These are phyloP conservation scores for Coelinius sp. DNA, from an alignment of 2,888 invertebrate species.

Conservation along the genomic window DNA sequence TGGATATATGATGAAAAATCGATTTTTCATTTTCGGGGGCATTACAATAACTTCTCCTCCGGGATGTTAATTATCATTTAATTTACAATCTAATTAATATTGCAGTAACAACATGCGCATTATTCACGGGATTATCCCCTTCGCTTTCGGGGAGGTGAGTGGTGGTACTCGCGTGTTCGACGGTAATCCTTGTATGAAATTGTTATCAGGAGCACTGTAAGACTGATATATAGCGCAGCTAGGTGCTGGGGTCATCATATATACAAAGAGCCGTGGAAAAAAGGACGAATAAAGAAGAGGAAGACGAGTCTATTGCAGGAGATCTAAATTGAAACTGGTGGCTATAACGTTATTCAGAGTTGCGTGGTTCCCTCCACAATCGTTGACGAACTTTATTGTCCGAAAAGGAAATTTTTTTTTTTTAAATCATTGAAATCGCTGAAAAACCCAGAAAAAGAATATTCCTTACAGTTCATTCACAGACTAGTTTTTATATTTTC, in stretches of 20 bases:
- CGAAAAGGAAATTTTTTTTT: not conserved
- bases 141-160: conserved; percentile 54
- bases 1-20: too few relatives aligned
- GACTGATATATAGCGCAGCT: conserved; percentile 56
- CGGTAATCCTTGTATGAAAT: conserved; percentile 61
- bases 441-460: not conserved
- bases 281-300: conserved; percentile 35
- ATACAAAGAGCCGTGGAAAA: conserved; percentile 35
- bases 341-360: conserved; percentile 37
- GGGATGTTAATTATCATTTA: conserved; percentile 52
- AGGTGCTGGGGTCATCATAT: conserved; percentile 39
- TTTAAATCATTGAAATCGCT: too few relatives aligned
- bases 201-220: conserved; percentile 60
- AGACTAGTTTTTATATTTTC: too few relatives aligned
- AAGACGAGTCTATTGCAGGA: conserved; percentile 37
- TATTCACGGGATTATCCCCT: conserved; percentile 64
- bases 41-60: too few relatives aligned
- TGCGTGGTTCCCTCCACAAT: not conserved
- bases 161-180: conserved; percentile 46
- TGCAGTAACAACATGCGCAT: conserved; percentile 62
- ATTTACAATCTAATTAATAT: conserved; percentile 61
- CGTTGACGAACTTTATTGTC: conserved; percentile 2
- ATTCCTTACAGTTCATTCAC: not conserved
- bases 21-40: too few relatives aligned
- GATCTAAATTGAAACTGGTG: conserved; percentile 38